These are phyloP conservation scores for Mythimna albipuncta DNA, from an alignment of 2,888 invertebrate genomes.

Conservation along the genomic window DNA sequence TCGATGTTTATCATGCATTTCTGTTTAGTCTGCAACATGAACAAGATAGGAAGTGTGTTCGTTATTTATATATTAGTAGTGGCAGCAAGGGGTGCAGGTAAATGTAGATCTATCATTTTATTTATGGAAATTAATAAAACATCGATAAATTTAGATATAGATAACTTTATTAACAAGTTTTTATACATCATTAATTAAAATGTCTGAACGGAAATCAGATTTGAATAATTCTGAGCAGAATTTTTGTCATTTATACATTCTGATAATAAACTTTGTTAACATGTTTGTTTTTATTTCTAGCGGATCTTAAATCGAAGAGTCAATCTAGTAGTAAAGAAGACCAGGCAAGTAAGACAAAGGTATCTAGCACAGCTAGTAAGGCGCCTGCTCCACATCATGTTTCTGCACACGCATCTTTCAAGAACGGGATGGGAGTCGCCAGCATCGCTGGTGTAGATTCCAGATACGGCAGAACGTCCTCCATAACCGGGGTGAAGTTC, in stretches of 20 bases:
- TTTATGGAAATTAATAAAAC: conserved; percentile 20
- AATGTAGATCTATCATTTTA: conserved; percentile 40
- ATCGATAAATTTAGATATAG: no score
- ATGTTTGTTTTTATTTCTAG: conserved; percentile 44
- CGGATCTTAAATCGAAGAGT: conserved; percentile 45
- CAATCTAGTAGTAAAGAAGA: conserved; percentile 37
- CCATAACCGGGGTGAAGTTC: conserved; percentile 75
- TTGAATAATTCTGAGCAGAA: conserved; percentile 12
- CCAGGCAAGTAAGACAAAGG: conserved; percentile 36
- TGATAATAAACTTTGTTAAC: background rate
- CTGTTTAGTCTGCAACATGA: conserved; percentile 74
- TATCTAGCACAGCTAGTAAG: conserved; percentile 15
- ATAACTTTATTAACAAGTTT: conserved; percentile 11
- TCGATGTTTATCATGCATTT: conserved; percentile 76
- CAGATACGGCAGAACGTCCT: conserved; percentile 77
- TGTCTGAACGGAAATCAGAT: conserved; percentile 32
- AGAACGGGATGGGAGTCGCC: conserved; percentile 73
- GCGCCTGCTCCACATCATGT: conserved; percentile 29
- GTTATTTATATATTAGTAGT: conserved; percentile 63
- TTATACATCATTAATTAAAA: conserved; percentile 17
- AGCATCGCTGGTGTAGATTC: conserved; percentile 77
- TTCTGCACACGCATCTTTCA: conserved; percentile 41
- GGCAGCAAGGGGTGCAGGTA: conserved; percentile 68
- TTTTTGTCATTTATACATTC: background rate
- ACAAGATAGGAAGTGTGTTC: conserved; percentile 64